Evolutionary conservation across 2,113 vertebrate species (phyloP), one percentile per base, ranked within the genome.

Genomic region (Rutilus rutilus): DNA sequence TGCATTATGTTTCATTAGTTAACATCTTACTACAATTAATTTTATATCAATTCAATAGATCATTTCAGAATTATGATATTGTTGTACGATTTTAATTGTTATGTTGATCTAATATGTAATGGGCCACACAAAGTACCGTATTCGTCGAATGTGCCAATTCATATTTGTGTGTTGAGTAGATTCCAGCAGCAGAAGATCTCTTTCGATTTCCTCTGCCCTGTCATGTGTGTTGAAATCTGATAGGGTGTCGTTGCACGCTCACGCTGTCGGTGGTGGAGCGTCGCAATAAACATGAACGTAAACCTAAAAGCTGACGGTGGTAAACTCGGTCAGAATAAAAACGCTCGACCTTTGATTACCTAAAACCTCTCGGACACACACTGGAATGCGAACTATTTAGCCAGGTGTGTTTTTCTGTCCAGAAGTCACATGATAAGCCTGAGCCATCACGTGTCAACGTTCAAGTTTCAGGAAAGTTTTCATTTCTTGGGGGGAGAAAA

Each of bases 401-500:
- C 85, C 86, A 91, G 92, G 90, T 92, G 90, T 86, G 19, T 80
- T 64, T 77, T 67, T 36, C 15, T 23, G 52, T 10, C 23, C 27
- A 78, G 50, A 17, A 83, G 78, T 95, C 94, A 95, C 93, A 92
- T 95, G 95, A 95, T 91, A 78, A 67, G n/a, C 19, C 12, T 6
- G 75, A 14, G 73, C 54, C 65, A 69, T 96, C 95, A 96, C 95
- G 91, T 95, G 95, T 91, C 86, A 83, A 23, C 78, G 84, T 90
- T 93, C 92, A 92, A 92, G 92, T 94, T 94, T 94, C 93, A 93
- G 90, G 90, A 94, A 95, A 93, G 91, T 81, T 91, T 91, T 93
- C 91, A 88, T 50, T 85, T 65, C 42, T 62, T 3, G 50, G 6
- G 47, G 47, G 9, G 92, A 87, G 84, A 36, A 42, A 87, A 74